Evolutionary conservation across 1,140 invertebrate species (phyloP), one percentile per base, ranked within the genome.

Genomic region (Archegozetes longisetosus): DNA sequence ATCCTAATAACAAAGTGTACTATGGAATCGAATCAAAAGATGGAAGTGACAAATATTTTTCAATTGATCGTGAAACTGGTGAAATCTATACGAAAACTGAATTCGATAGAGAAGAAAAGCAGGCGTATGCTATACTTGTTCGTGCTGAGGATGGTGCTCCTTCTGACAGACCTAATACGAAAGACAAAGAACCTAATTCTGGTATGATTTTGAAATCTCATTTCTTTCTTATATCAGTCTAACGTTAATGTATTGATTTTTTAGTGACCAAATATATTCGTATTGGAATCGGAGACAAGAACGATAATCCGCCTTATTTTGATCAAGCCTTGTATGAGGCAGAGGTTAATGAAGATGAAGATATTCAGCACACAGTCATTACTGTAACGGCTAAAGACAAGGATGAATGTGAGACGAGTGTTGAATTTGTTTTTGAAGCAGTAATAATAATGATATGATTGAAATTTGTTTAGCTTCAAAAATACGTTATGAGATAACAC

Each of bases 341-440:
- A 62, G 88, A 92, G 74, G 91, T 97, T 65, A 87, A 92, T 73
- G 93, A 97, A 73, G 94, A 95, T 82, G 90, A 95, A 73, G 90
- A 94, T 72, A 92, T 94, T 66, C 88, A 94, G 68, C 88, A 93
- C 70, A 91, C 89, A 20, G 89, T 97, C 14, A 85, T 95, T 70
- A 93, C 89, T 48, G 88, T 97, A 74, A 93, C 89, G 73, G 92
- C 92, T 77, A 92, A 94, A 78, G 91, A 96, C 82, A 85, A 88
- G 78, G 92, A 96, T 78, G 90, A 95, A 80, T 94, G 91, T 92
- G 78, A 90, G 87, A n/a, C n/a, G n/a, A n/a, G n/a, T n/a, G n/a
- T n/a, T n/a, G n/a, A n/a, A n/a, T n/a, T 87, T 74, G 47, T 26
- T 9, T 27, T 6, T 55, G 53, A n/a, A 51, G 51, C 13, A 57